Base-by-base conservation (phyloP, 2,797 vertebrate genomes). In the Harpagifer antarcticus region DNA sequence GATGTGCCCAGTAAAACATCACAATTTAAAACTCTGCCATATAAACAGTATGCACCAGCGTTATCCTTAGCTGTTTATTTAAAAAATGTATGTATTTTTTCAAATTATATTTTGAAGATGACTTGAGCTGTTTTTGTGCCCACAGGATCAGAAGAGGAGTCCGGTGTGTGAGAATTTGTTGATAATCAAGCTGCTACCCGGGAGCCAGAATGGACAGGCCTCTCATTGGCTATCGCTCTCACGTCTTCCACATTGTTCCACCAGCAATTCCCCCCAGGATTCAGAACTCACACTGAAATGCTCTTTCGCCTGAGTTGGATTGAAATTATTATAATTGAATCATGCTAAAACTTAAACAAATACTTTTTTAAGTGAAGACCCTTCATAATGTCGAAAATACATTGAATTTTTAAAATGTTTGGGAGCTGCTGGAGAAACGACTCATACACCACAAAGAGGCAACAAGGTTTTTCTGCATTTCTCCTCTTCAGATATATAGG, bases 101-200 rank as follows among this genome's bases (percentile, higher is more conserved):
- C 10, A 9, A 9, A 20, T 73, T 11, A 9, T 37, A 42, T 12
- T 49, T 42, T 62, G 33, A 78, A 44, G 53, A 17, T 90, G 57
- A 89, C 77, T 20, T 2, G 37, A 72, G n/a, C 27, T 88, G 47
- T 78, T 71, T 83, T 85, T 92, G 84, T 93, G 64, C 89, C 81
- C 67, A 1, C 95, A 99, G 98, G 95, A 93, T 96, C 94, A 79
- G 96, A 97, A 90, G 96, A 98, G 88, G 96, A 97, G 90, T 93
- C 95, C 31, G 96, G 94, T 95, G 93, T 96, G 89, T 84, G 95
- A 98, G 89, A 83, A 85, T 72, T 81, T 74, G 86, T 94, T 96
- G 72, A 37, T 79, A 73, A 76, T 92, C 86, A 87, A 85, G 89
- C 88, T 94, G 79, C 91, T 92, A 93, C 89, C 90, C 89, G 90